Percentiles rank a stretch among this genome's conserved stretches.
phyloP scores from a whole-genome alignment of 2,113 vertebrate genomes.

The Dissostichus mawsoni region DNA sequence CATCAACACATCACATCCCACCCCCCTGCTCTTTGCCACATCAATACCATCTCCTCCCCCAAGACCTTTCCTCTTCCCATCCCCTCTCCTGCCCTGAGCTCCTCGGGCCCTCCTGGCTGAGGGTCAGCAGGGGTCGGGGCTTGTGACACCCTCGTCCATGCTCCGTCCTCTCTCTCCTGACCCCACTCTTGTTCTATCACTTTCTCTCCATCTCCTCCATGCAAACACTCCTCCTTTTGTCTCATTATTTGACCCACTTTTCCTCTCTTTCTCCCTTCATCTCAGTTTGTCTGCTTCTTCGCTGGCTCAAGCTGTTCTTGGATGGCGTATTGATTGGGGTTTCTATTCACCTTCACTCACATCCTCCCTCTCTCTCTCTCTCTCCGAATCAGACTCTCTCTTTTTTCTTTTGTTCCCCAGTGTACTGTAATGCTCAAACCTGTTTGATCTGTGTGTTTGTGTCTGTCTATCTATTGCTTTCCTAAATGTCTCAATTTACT shows the following conservation, averaged over 20 bases:
- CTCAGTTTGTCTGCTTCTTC: constrained; percentile 40
- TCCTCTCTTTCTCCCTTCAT: constrained; percentile 32
- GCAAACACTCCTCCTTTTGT: constrained; percentile 34
- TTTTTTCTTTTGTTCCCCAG: constrained; percentile 65
- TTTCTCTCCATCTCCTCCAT: constrained; percentile 25
- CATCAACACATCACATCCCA: constrained; percentile 18
- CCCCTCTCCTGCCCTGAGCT: constrained; percentile 25
- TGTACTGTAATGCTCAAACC: constrained; percentile 74
- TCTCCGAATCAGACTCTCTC: not conserved
- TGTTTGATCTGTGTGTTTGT: constrained; percentile 79
- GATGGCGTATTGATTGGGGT: constrained; percentile 80
- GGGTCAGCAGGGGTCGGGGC: constrained; percentile 69
- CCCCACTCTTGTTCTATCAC: constrained; percentile 17
- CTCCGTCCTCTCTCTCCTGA: constrained; percentile 37
- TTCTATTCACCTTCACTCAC: constrained; percentile 76
- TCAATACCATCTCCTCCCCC: constrained; percentile 60
- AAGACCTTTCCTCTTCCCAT: constrained; percentile 16
- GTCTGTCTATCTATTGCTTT: constrained; percentile 71
- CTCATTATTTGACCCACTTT: constrained; percentile 78
- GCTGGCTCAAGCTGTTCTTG: constrained; percentile 64
- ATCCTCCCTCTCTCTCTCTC: constrained; percentile 47
- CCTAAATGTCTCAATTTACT: constrained; percentile 81
- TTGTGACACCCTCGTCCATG: constrained; percentile 34
- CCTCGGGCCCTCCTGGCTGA: constrained; percentile 28
- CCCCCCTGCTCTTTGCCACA: constrained; percentile 34